phyloP scores from a whole-genome alignment of 2,797 vertebrate genomes.

The Channallabes apus region DNA sequence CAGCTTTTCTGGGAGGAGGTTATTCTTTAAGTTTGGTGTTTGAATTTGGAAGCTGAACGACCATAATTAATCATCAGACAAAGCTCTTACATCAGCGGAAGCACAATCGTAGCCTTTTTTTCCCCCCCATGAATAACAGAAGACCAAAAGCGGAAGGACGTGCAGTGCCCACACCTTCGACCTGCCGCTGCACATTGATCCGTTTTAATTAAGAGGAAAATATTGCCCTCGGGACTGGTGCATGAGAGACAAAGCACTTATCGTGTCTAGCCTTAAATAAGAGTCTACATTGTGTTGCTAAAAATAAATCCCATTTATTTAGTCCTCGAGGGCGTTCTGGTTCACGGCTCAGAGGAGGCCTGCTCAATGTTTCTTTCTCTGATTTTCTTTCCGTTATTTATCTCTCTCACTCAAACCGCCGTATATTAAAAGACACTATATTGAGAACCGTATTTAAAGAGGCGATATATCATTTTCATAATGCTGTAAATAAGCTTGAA shows the following conservation, averaged over 20 bases:
- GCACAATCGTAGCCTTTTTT: slow-evolving; percentile 45
- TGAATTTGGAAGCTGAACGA: slow-evolving; percentile 65
- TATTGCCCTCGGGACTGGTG: slow-evolving; percentile 64
- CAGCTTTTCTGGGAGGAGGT: slow-evolving; percentile 63
- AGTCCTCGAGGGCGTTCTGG: slow-evolving; percentile 68
- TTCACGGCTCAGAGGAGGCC: slow-evolving; percentile 67
- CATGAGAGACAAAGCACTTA: slow-evolving; percentile 75
- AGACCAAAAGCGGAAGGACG: slow-evolving; percentile 54
- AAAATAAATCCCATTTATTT: slow-evolving; percentile 78
- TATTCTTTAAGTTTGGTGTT: slow-evolving; percentile 69
- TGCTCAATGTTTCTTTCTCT: background rate
- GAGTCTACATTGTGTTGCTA: slow-evolving; percentile 71
- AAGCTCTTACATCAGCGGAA: slow-evolving; percentile 72
- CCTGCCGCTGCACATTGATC: slow-evolving; percentile 56
- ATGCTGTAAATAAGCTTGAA: background rate
- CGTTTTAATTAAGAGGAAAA: slow-evolving; percentile 69
- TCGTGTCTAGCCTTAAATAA: slow-evolving; percentile 74
- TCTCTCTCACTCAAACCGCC: background rate
- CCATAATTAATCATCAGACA: slow-evolving; percentile 74
- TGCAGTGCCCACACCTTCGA: slow-evolving; percentile 43
- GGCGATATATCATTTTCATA: background rate
- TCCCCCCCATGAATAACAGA: slow-evolving; percentile 13
- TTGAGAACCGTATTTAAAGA: no score
- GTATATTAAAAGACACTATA: background rate
- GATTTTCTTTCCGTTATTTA: background rate